Conservation (phyloP, 1,140 invertebrate genomes). For the Rhopalosiphum padi region DNA sequence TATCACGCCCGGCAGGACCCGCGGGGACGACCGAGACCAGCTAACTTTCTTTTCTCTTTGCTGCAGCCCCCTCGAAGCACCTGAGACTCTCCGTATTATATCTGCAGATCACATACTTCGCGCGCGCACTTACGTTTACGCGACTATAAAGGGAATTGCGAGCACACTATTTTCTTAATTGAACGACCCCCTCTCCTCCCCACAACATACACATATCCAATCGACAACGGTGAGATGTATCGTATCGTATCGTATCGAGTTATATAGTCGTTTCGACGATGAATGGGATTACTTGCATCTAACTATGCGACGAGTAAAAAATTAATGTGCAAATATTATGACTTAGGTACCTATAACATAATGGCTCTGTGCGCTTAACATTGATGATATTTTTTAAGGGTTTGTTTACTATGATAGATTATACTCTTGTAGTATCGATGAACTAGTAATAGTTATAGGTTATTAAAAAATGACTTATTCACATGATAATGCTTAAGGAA, state of each 20-base stretch:
- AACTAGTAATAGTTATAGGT: not conserved
- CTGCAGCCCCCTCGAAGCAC: not conserved
- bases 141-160: not conserved
- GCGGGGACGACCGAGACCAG: not conserved
- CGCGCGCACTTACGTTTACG: not conserved
- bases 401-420: not conserved
- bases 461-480: not conserved
- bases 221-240: not conserved
- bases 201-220: not conserved
- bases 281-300: not conserved
- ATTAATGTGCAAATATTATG: not conserved
- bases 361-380: too few relatives aligned
- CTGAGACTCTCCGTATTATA: constrained; percentile 12
- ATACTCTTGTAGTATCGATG: not conserved
- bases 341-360: too few relatives aligned
- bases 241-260: not conserved
- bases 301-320: not conserved
- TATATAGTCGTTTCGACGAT: not conserved
- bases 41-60: not conserved
- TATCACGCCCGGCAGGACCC: not conserved
- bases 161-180: constrained; percentile 2
- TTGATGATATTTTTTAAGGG: too few relatives aligned
- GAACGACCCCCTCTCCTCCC: not conserved
- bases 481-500: too few relatives aligned
- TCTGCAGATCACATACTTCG: not conserved